Percentiles rank a stretch among this genome's conserved stretches.
phyloP scores from a whole-genome alignment of 64 coral and sea anemone genomes.

The Montipora sp. region DNA sequence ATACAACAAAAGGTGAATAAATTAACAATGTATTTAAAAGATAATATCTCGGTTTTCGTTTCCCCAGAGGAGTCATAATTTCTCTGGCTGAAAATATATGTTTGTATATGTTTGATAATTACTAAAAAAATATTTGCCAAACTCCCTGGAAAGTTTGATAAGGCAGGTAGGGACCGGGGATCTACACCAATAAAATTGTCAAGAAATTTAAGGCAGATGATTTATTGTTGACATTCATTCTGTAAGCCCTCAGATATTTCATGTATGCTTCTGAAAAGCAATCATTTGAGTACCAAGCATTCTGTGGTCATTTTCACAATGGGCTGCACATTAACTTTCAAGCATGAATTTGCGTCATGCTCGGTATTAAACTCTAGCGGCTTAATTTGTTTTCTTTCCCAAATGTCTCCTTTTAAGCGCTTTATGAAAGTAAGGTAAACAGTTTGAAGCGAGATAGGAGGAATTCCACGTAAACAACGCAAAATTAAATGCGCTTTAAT shows the following conservation, averaged over 20 bases:
- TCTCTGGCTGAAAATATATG: background rate
- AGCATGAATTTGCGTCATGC: background rate
- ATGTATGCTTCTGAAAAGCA: background rate
- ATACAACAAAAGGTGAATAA: conserved; percentile 21
- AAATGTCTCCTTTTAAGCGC: conserved; percentile 9
- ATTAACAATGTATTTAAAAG: conserved; percentile 26
- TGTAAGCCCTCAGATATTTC: background rate
- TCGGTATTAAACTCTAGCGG: background rate
- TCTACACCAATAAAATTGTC: background rate
- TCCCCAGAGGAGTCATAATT: background rate
- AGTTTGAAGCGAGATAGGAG: background rate
- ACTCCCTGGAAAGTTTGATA: background rate
- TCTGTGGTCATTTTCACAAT: background rate
- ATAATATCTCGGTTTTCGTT: conserved; percentile 5
- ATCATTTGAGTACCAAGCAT: background rate
- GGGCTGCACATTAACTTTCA: background rate
- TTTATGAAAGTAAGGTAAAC: background rate
- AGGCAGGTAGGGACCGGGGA: background rate
- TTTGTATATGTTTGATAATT: background rate
- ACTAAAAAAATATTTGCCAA: background rate
- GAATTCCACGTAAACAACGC: background rate
- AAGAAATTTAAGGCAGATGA: background rate
- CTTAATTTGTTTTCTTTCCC: background rate
- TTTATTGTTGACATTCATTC: background rate
- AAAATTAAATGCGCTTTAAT: background rate